Evolutionary conservation across 2,888 invertebrate species (phyloP), one percentile per base, ranked within the genome.

Genomic region (Exocentrus adspersus): DNA sequence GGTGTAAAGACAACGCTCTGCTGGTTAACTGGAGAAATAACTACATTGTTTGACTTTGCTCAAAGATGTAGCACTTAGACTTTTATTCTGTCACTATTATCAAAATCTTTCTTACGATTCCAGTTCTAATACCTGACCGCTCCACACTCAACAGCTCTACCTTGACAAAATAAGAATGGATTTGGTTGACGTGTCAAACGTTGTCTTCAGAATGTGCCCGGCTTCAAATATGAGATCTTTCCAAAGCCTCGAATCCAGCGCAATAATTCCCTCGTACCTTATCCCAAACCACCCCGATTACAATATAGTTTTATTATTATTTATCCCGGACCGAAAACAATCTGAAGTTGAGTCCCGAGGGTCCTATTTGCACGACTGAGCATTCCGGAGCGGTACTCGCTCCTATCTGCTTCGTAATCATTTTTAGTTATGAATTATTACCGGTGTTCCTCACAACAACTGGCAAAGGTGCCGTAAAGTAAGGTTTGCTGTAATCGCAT

Each of bases 291-390:
- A 16, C 28, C 41, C 21, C 12, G 20, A 52, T 56, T 56, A 53
- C 58, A 54, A 41, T 51, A 62, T 50, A 56, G 57, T 57, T 62
- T 62, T 62, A 62, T 62, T 70, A 67, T 70, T 70, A 70, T 70
- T 70, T 70, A 68, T 70, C 63, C 70, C 58, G 45, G 67, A 60
- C 70, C 62, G 68, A 65, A 70, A 68, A 70, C 70, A 70, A 68
- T 70, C 67, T 63, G 64, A 66, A 70, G 61, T 68, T 65, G 57
- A 2, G 5, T 67, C 70, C 68, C 70, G 10, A 10, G 60, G 67
- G 70, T 12, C 57, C 53, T 67, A 67, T 70, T 65, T 24, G 19
- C 56, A 51, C 28, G 51, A 42, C 52, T 37, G 37, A 37, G 17
- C 42, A 20, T 46, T 32, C 24, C 21, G n/a, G n/a, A 10, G 51